phyloP scores from a whole-genome alignment of 2,113 vertebrate species.

The Oreochromis niloticus region DNA sequence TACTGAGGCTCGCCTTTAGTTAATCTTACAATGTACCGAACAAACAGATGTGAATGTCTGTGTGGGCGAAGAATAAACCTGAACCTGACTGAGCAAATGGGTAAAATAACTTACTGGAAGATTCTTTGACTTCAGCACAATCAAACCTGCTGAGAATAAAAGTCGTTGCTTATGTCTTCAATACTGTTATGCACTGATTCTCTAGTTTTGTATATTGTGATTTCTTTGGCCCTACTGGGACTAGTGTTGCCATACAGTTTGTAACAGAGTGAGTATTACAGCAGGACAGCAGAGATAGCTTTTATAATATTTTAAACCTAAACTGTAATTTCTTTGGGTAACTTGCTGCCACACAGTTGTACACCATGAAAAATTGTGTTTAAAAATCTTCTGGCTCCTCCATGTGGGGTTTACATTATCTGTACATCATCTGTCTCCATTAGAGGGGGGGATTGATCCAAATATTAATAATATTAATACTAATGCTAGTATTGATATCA shows the following conservation, averaged over 20 bases:
- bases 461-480: not conserved
- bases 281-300: not conserved
- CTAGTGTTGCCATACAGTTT: not conserved
- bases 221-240: rapidly evolving
- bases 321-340: not conserved
- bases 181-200: not conserved
- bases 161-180: rapidly evolving
- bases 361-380: not conserved
- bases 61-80: not conserved
- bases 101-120: rapidly evolving
- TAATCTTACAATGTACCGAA: not conserved
- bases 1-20: not conserved
- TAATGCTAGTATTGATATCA: not conserved
- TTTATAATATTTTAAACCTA: not conserved
- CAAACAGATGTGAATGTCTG: not conserved
- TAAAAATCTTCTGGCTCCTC: not conserved
- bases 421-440: not conserved
- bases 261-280: not conserved
- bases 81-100: not conserved
- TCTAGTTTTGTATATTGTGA: not conserved
- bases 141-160: not conserved
- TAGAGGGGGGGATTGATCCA: not conserved
- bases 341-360: not conserved
- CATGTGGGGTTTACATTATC: rapidly evolving
- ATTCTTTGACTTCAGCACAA: not conserved